Base-by-base conservation (phyloP, 2,797 vertebrate genomes). In the Rhynchonycteris naso region DNA sequence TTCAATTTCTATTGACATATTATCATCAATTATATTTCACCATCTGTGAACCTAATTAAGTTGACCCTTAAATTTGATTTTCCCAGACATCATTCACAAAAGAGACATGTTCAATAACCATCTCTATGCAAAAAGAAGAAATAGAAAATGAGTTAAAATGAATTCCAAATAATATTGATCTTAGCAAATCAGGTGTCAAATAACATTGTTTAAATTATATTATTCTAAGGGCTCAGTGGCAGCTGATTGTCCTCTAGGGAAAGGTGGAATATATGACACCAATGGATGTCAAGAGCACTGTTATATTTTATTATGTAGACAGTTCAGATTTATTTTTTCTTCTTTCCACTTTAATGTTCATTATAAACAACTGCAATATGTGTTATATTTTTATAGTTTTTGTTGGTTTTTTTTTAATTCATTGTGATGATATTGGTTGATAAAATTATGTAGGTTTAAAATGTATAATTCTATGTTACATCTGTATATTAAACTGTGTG, bases 11-110 rank as follows among this genome's bases (percentile, higher is more conserved):
- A 96, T 61, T 97, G 97, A 97, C 95, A 97, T 97, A 96, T 96
- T 97, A 96, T 97, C 96, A 98, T 97, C 97, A 98, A 97, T 98
- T 98, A 98, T 97, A 96, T 84, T 97, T 97, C 85, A 97, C 98
- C 97, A 98, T 98, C 98, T 98, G 98, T 98, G 97, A 82, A 91
- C 89, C 90, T 98, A 98, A 98, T 98, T 98, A 98, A 97, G 81
- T 98, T 98, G 97, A 98, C 59, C 75, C 98, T 98, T 98, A 98
- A 97, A 98, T 98, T 97, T 97, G 92, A 97, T 98, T 98, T 98
- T 96, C 97, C 75, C 96, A 97, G 94, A 82, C 97, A 97, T 97
- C 90, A 97, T 97, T 98, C 95, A 98, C 97, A 97, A 98, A 89
- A 75, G 69, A 98, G 91, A 96, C 93, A 93, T 98, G 96, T 98